These are phyloP conservation scores for Sebastes paucispinis DNA, from an alignment of 2,797 vertebrate species.

Conservation along the genomic window DNA sequence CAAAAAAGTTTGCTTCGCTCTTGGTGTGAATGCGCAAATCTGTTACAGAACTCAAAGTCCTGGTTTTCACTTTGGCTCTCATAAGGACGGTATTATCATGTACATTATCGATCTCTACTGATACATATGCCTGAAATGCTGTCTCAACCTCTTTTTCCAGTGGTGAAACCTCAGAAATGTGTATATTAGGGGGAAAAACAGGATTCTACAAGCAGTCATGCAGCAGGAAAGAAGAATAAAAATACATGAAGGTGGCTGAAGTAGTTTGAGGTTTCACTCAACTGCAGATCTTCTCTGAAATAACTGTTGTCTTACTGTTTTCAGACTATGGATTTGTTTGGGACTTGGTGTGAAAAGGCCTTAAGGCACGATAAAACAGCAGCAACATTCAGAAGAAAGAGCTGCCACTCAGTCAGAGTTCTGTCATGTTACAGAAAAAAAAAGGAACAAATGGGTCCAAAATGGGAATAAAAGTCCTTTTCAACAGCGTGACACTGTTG, in stretches of 20 bases:
- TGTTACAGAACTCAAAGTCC: background rate
- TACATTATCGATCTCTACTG: background rate
- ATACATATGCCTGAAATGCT: background rate
- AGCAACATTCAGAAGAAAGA: conserved; percentile 18
- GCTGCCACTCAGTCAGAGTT: conserved; percentile 7
- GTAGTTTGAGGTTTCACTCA: background rate
- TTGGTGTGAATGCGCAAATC: background rate
- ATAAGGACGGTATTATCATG: background rate
- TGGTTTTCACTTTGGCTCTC: background rate
- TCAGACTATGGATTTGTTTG: background rate
- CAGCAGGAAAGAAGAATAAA: background rate
- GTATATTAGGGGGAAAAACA: no score
- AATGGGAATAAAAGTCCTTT: conserved; percentile 18
- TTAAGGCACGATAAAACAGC: conserved; percentile 38
- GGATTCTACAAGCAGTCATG: background rate
- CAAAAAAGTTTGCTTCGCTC: no score
- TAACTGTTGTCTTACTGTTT: background rate
- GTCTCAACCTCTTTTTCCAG: background rate
- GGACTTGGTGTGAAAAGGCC: conserved; percentile 43
- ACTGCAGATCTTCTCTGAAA: background rate
- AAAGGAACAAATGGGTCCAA: conserved; percentile 12
- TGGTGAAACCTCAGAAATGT: background rate
- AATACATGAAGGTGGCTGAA: background rate
- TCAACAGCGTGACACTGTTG: conserved; percentile 34
- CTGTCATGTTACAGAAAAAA: conserved; percentile 14